Percentiles rank a stretch among this genome's conserved stretches.
Evolutionary conservation across 2,888 invertebrate genomes (phyloP).

Genomic region (Pachliopta kotzebuea): DNA sequence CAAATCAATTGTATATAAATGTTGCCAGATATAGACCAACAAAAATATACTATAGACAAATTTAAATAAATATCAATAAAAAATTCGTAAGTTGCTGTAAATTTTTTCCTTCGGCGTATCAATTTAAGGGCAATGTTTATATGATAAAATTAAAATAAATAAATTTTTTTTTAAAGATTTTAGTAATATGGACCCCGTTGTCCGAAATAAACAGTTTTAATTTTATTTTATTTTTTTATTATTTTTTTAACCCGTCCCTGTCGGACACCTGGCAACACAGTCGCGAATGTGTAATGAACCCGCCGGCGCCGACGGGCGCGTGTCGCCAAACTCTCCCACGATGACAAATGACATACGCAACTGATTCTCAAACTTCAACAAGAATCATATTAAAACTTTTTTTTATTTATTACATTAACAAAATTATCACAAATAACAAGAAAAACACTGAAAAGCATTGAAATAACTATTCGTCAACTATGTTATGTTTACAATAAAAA

Average conservation of each 20-base stretch:
- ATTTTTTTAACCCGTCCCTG: constrained; percentile 6
- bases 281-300: constrained; percentile 22
- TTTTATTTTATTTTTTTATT: no score
- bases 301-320: constrained; percentile 24
- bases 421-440: no score
- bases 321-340: constrained; percentile 29
- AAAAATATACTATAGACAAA: background rate
- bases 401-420: no score
- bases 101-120: background rate
- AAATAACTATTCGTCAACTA: no score
- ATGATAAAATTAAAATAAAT: background rate
- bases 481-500: no score
- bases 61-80: constrained; percentile 1
- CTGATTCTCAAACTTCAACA: constrained; percentile 8
- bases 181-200: no score
- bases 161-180: background rate
- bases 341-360: constrained; percentile 19
- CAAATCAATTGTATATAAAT: background rate
- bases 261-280: constrained; percentile 30
- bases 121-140: background rate
- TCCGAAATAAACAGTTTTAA: no score
- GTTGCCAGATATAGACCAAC: background rate
- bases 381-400: background rate
- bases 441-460: no score
- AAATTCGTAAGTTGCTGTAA: background rate